phyloP scores from a whole-genome alignment of 2,797 vertebrate genomes.

The Discoglossus pictus region DNA sequence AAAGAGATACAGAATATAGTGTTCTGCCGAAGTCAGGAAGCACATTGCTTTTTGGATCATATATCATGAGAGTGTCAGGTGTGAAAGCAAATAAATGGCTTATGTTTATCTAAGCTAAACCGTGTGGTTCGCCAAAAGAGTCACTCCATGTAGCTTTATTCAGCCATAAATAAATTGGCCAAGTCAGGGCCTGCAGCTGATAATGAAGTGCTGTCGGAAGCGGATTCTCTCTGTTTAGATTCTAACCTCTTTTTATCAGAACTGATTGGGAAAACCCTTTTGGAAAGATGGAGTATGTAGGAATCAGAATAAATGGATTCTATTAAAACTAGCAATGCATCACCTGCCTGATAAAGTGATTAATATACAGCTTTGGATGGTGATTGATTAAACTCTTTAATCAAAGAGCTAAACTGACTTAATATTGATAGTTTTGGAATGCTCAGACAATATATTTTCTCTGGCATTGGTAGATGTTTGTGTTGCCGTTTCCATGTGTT shows the following conservation, averaged over 20 bases:
- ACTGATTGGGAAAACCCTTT: constrained; percentile 89
- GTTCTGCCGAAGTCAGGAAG: constrained; percentile 54
- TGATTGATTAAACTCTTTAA: constrained; percentile 99
- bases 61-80: constrained; percentile 93
- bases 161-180: constrained; percentile 91
- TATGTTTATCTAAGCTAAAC: constrained; percentile 96
- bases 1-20: not conserved
- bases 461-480: constrained; percentile 66
- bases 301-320: constrained; percentile 99
- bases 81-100: constrained; percentile 94
- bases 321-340: constrained; percentile 99
- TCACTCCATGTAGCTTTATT: constrained; percentile 78
- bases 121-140: constrained; percentile 85
- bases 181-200: constrained; percentile 82
- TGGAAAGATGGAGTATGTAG: constrained; percentile 96
- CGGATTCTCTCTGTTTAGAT: constrained; percentile 70
- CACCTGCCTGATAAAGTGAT: constrained; percentile 99
- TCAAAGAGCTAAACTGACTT: constrained; percentile 94
- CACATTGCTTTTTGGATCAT: constrained; percentile 96
- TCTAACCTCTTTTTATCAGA: constrained; percentile 84
- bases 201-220: constrained; percentile 80
- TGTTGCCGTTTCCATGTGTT: constrained; percentile 11
- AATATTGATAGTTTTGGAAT: constrained; percentile 80
- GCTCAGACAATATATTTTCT: constrained; percentile 74
- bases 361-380: constrained; percentile 96